Evolutionary conservation across 2,113 vertebrate species (phyloP), one percentile per base, ranked within the genome.

Genomic region (Apodemus speciosus): DNA sequence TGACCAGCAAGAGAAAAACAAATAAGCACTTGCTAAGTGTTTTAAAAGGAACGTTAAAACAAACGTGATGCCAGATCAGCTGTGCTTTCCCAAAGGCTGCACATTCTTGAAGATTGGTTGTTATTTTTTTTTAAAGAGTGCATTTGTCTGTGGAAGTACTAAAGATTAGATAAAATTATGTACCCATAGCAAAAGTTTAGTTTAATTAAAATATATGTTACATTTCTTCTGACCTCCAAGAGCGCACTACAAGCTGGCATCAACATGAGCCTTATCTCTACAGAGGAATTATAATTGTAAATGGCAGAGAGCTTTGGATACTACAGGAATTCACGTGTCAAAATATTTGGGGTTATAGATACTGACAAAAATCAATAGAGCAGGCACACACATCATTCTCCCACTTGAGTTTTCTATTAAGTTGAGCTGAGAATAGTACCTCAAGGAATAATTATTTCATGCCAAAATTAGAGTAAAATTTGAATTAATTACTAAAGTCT

Each of bases 311-410:
- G 40, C 30, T 93, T 94, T 80, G 91, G 21, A 89, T 94, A 58
- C 4, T 88, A 46, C 25, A 90, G 35, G 51, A 93, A 88, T 14
- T 86, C 43, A 62, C 43, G 77, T 35, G 96, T 96, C 96, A 84
- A 69, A 94, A 90, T 96, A 94, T 93, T 96, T 97, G 94, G 89
- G 18, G n/a, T 90, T 96, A 66, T 92, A 93, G 18, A 92, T 87
- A 85, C 21, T 83, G 60, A 72, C n/a, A 93, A 75, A 75, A 83
- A 62, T 93, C 96, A 71, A 51, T 90, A 66, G 69, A 95, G 81
- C 25, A 95, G 84, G 91, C 0, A 51, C 3, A 89, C 95, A 62
- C 14, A 92, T 76, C 87, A 60, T 92, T 68, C 30, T 93, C 58
- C 53, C 7, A 30, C 62, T 88, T 92, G 83, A 96, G 89, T 96